These are phyloP conservation scores for Tetragonula clypearis DNA, from an alignment of 1,140 invertebrate genomes.

Conservation along the genomic window DNA sequence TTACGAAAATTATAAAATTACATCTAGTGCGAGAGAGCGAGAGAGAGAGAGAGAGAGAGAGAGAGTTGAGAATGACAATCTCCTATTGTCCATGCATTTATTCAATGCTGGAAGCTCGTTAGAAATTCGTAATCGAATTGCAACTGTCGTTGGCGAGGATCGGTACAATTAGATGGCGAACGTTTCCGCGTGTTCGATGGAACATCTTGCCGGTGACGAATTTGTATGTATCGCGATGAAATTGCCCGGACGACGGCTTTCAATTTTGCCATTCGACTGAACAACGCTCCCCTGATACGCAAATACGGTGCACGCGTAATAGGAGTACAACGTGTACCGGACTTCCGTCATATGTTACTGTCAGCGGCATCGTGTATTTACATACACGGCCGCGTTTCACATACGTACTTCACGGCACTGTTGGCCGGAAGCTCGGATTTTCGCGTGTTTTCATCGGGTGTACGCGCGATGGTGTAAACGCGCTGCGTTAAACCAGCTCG, in stretches of 20 bases:
- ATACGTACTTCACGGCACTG: constrained; percentile 9
- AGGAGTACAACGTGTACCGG: constrained; percentile 43
- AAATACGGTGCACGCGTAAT: constrained; percentile 38
- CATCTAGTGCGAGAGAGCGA: neutral
- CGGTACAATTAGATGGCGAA: neutral
- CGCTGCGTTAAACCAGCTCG: constrained; percentile 14
- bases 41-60: neutral
- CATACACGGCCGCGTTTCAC: neutral
- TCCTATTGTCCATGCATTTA: neutral
- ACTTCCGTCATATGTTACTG: constrained; percentile 55
- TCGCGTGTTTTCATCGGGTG: constrained; percentile 32
- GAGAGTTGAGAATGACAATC: neutral
- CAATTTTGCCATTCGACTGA: constrained; percentile 42
- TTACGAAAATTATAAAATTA: neutral
- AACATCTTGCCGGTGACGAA: constrained; percentile 8
- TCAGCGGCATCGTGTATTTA: constrained; percentile 42
- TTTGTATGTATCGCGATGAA: constrained; percentile 1
- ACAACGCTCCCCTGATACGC: constrained; percentile 15
- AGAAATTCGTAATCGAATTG: neutral
- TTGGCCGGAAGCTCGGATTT: constrained; percentile 23
- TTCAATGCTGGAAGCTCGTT: neutral
- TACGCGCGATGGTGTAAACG: neutral
- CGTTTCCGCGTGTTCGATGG: neutral
- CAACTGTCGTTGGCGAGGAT: neutral
- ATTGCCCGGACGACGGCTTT: constrained; percentile 35